These are phyloP conservation scores for Xestia sexstrigata DNA, from an alignment of 2,888 invertebrate genomes.

Conservation along the genomic window DNA sequence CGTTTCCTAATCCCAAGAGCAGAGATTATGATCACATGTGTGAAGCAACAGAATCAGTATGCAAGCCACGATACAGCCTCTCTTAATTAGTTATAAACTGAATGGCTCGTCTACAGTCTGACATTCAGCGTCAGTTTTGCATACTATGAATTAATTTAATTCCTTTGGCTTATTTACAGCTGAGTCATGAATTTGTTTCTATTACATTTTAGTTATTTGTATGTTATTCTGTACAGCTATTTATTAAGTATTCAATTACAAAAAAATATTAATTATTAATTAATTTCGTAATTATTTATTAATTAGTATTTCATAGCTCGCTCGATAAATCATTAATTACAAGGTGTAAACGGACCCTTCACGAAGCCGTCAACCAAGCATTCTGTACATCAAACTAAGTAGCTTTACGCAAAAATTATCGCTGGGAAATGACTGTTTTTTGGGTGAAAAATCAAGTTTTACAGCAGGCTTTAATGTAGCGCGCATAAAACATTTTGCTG, in stretches of 20 bases:
- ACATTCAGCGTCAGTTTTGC: conserved; percentile 47
- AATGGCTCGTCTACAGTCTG: conserved; percentile 40
- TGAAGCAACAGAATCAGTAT: conserved; percentile 44
- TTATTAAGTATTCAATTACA: too few species aligned
- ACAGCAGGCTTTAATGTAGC: too few species aligned
- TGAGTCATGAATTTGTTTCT: conserved; percentile 26
- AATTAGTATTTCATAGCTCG: too few species aligned
- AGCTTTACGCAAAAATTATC: too few species aligned
- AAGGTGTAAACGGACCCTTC: neutral
- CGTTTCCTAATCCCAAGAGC: conserved; percentile 27
- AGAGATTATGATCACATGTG: conserved; percentile 36
- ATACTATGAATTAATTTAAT: conserved; percentile 55
- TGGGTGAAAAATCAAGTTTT: too few species aligned
- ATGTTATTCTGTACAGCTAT: neutral
- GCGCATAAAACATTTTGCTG: neutral
- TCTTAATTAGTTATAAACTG: conserved; percentile 55
- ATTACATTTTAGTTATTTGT: conserved; percentile 11
- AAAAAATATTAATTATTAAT: too few species aligned
- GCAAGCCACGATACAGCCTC: conserved; percentile 40
- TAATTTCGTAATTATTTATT: too few species aligned
- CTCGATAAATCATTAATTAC: neutral
- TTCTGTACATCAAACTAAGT: neutral
- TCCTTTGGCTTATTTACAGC: conserved; percentile 23
- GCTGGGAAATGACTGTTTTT: too few species aligned
- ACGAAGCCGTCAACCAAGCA: neutral